A percentile compares a stretch with the other conserved stretches of the same genome.
Evolutionary conservation across 2,888 invertebrate species (phyloP).

Genomic region (Drosophila falleni): DNA sequence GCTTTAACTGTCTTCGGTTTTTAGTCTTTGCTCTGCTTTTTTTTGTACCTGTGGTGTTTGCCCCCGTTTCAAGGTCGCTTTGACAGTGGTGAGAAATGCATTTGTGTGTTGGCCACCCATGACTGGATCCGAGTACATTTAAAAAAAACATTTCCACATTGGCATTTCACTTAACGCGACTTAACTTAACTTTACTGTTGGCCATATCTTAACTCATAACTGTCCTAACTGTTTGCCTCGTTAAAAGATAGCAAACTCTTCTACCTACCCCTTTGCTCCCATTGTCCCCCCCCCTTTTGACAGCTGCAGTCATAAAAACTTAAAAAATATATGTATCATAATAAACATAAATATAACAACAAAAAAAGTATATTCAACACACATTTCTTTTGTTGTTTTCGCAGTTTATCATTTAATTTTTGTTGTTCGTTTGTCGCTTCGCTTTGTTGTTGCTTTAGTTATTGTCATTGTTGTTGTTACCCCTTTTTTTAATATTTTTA

Average conservation of each 20-base stretch:
- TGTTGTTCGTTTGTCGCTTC: constrained; percentile 15
- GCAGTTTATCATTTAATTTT: constrained; percentile 32
- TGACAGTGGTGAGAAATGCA: constrained; percentile 6
- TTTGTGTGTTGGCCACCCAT: constrained; percentile 39
- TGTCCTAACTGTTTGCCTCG: constrained; percentile 17
- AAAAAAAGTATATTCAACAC: constrained; percentile 39
- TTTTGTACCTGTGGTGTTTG: constrained; percentile 13
- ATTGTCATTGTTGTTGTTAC: not conserved
- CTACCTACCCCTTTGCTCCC: not conserved
- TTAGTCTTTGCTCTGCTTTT: constrained; percentile 1
- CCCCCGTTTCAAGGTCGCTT: constrained; percentile 54
- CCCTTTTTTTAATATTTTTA: not conserved
- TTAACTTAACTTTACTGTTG: constrained; percentile 22
- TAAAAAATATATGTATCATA: constrained; percentile 14
- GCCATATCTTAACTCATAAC: constrained; percentile 19
- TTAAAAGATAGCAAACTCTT: constrained; percentile 14
- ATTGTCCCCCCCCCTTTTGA: not conserved
- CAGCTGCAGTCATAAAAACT: constrained; percentile 3
- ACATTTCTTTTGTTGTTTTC: constrained; percentile 29
- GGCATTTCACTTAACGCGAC: constrained; percentile 29
- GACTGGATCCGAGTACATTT: constrained; percentile 10
- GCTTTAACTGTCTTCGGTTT: constrained; percentile 46
- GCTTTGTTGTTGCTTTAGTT: constrained; percentile 14
- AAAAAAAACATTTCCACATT: constrained; percentile 21
- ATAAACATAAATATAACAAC: constrained; percentile 31